Conservation (phyloP, 2,888 invertebrate species). For the Brenthis daphne region DNA sequence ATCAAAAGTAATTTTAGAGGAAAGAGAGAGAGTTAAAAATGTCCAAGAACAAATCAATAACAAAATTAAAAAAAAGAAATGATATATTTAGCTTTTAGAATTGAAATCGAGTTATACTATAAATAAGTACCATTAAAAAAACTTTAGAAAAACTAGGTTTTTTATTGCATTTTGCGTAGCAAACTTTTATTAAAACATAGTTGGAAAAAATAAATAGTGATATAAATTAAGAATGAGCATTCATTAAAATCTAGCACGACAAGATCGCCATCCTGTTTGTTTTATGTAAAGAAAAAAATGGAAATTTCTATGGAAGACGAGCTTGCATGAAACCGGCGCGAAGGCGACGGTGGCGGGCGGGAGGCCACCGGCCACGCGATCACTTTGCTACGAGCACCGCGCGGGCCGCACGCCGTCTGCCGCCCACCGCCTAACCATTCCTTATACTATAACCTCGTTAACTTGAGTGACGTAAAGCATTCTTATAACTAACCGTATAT, state of each 20-base stretch:
- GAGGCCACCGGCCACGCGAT: slow-evolving; percentile 63
- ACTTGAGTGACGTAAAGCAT: slow-evolving; percentile 69
- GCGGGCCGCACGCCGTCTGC: slow-evolving; percentile 66
- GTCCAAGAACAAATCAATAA: too few relatives aligned
- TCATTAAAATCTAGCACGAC: not conserved
- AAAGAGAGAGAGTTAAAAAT: not conserved
- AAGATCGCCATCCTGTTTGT: slow-evolving; percentile 19
- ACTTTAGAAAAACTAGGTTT: too few relatives aligned
- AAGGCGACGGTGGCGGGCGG: slow-evolving; percentile 50
- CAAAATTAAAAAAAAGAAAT: too few relatives aligned
- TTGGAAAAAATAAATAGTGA: not conserved
- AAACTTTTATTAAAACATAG: too few relatives aligned
- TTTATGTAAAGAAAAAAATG: slow-evolving; percentile 23
- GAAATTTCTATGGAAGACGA: slow-evolving; percentile 39
- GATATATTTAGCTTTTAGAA: too few relatives aligned
- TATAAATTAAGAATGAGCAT: not conserved
- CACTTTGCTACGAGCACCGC: slow-evolving; percentile 69
- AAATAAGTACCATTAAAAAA: too few relatives aligned
- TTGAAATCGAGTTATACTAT: too few relatives aligned
- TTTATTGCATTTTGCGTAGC: too few relatives aligned
- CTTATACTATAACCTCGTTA: slow-evolving; percentile 71
- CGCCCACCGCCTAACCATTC: slow-evolving; percentile 48
- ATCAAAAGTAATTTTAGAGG: not conserved
- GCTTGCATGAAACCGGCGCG: slow-evolving; percentile 60
- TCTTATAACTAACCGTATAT: slow-evolving; percentile 51